Base-by-base conservation (phyloP, 2,113 vertebrate genomes). In the Hemiprocne comata region DNA sequence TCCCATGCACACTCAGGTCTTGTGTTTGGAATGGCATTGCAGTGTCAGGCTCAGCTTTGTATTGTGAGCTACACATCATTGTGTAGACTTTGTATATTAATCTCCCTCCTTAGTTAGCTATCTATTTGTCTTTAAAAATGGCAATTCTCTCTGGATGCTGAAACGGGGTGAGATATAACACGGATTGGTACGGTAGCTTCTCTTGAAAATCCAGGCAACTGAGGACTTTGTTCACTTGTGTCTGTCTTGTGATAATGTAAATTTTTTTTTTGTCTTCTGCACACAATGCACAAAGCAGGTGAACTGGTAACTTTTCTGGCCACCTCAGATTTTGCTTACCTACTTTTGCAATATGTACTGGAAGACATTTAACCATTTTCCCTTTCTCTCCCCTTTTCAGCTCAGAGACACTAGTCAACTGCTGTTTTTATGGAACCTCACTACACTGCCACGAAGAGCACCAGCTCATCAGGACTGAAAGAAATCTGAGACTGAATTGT, bases 321-420 rank as follows among this genome's bases (percentile, higher is more conserved):
- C 76, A 25, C 83, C 91, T 94, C 89, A 91, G 80, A 77, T 75
- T 92, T 96, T 92, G 71, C 76, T 94, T 90, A 75, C 92, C 77
- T 92, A 86, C 80, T 95, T 95, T 48, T 95, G 88, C 93, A 72
- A 3, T 85, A 46, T 89, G 38, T 89, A 31, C 86, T 94, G 85
- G 85, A 96, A 96, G 94, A 28, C 76, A 48, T 95, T 96, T 98
- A 98, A 98, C 95, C 89, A 12, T 94, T 94, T 91, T 97, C 95
- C 92, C 97, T 90, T 98, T 97, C 96, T 96, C 96, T 96, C 95
- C 98, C 91, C 98, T 98, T 98, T 98, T 96, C 98, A 99, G 99
- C 97, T 96, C 98, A 95, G 98, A 99, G 97, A 97, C 98, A 97
- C 97, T 99, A 98, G 98, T 98, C 98, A 98, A 94, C 97, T 97